Conservation (phyloP, 2,888 invertebrate species). For the Vesta saturnalis region DNA sequence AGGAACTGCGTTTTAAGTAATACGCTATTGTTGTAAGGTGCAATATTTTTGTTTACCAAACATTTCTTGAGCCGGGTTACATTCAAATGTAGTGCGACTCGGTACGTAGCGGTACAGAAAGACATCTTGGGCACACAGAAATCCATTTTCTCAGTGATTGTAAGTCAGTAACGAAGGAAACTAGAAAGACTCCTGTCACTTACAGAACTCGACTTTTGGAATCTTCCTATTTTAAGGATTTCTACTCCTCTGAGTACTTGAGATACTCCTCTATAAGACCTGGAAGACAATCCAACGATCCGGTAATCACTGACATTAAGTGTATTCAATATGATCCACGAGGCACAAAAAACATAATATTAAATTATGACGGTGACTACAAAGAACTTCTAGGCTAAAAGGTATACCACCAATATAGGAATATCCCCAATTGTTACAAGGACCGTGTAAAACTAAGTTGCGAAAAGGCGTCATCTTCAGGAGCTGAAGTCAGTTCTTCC, state of each 20-base stretch:
- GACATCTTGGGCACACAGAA: neutral
- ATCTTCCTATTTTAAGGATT: neutral
- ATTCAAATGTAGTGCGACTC: conserved; percentile 13
- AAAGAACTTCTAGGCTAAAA: no score
- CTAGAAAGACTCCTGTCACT: neutral
- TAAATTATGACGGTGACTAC: neutral
- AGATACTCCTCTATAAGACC: neutral
- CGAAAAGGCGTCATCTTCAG: neutral
- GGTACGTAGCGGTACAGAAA: neutral
- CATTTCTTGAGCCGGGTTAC: conserved; percentile 9
- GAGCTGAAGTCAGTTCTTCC: neutral
- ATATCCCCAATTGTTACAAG: neutral
- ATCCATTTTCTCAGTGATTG: conserved; percentile 12
- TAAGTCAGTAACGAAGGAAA: neutral
- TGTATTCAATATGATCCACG: neutral
- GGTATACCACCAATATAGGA: no score
- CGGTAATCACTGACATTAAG: neutral
- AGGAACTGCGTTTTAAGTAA: conserved; percentile 11
- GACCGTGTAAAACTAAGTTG: neutral
- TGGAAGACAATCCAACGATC: neutral
- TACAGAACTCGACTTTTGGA: neutral
- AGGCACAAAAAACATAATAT: neutral
- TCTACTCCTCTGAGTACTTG: neutral
- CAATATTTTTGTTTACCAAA: neutral
- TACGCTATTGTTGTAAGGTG: neutral